A percentile compares a stretch with the other conserved stretches of the same genome.
Conservation (phyloP, 2,113 vertebrate genomes). For the Dinomys branickii region DNA sequence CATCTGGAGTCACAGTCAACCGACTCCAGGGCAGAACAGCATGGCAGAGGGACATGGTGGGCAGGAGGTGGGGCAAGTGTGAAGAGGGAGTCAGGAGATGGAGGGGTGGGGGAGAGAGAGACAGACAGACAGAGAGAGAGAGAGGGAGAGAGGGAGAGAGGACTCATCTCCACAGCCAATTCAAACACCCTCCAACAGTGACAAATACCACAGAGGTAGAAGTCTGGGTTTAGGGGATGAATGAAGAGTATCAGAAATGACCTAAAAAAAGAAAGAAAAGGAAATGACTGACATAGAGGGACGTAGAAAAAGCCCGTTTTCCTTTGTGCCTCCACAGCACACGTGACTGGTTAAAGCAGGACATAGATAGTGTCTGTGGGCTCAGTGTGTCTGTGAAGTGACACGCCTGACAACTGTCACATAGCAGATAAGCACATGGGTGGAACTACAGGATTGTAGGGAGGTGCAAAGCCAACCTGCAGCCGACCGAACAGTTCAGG, state of each 20-base stretch:
- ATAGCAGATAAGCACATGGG: accelerated
- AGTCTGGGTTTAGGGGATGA: accelerated
- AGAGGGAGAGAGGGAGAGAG: background rate
- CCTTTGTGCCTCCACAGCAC: background rate
- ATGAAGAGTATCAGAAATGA: accelerated
- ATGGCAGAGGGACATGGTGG: background rate
- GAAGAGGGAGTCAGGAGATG: background rate
- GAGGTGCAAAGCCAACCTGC: accelerated
- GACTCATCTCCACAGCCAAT: background rate
- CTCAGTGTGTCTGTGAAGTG: accelerated
- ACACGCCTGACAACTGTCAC: accelerated
- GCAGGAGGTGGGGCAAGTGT: background rate
- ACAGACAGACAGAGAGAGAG: background rate
- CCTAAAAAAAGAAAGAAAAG: too few relatives aligned
- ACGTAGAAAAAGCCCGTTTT: accelerated
- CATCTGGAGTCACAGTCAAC: background rate
- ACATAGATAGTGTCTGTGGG: background rate
- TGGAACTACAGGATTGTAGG: accelerated
- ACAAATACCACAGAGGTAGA: background rate
- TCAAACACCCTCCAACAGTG: accelerated
- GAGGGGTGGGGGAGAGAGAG: too few relatives aligned
- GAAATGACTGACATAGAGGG: accelerated
- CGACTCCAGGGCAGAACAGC: background rate
- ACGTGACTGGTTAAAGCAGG: background rate
- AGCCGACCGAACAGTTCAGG: accelerated